These are phyloP conservation scores for Temnothorax nylanderi DNA, from an alignment of 1,140 invertebrate species.

Conservation along the genomic window DNA sequence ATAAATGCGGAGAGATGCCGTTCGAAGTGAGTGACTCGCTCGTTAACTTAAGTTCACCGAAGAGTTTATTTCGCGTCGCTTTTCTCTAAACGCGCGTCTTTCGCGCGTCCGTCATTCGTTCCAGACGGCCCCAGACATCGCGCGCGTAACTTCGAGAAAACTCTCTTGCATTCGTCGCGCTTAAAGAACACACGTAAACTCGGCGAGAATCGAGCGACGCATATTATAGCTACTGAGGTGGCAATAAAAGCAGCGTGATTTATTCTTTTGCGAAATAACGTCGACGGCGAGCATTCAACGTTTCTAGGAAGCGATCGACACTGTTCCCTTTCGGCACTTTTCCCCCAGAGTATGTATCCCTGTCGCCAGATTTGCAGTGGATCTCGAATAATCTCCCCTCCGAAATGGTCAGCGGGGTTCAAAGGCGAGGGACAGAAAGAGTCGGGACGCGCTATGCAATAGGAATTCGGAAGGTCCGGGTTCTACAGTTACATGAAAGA, in stretches of 20 bases:
- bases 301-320: not conserved
- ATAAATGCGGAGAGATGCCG: conserved; percentile 41
- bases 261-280: conserved; percentile 13
- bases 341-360: not conserved
- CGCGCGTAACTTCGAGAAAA: conserved; percentile 22
- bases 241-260: conserved; percentile 1
- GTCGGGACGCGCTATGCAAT: conserved; percentile 13
- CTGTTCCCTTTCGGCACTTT: not conserved
- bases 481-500: conserved; percentile 56
- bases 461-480: conserved; percentile 23
- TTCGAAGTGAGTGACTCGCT: conserved; percentile 25
- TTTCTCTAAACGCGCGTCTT: conserved; percentile 8
- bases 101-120: conserved; percentile 39
- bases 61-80: conserved; percentile 26
- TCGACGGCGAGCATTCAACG: not conserved
- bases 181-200: not conserved
- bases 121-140: not conserved
- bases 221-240: not conserved
- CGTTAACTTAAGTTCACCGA: conserved; percentile 48
- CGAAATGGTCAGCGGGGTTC: conserved; percentile 21
- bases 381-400: conserved; percentile 9
- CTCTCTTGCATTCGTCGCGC: not conserved
- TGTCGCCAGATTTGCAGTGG: conserved; percentile 7
- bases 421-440: not conserved
- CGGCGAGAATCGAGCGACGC: not conserved